These are phyloP conservation scores for Sinella curviseta DNA, from an alignment of 1,140 invertebrate genomes.

Conservation along the genomic window DNA sequence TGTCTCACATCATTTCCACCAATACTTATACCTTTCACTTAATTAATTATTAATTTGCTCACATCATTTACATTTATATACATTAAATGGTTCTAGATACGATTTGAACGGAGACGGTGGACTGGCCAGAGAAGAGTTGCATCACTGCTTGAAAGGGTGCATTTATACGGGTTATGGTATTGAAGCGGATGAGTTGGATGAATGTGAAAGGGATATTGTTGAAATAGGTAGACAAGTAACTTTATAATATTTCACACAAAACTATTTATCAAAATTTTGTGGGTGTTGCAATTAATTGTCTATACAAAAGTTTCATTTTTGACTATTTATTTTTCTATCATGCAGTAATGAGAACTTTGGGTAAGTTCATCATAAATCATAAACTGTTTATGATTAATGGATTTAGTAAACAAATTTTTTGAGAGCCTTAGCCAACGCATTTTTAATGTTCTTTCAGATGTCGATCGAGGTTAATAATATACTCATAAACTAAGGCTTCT, in stretches of 20 bases:
- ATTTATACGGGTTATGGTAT: slow-evolving; percentile 54
- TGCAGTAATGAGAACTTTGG: not conserved
- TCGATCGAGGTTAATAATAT: not conserved
- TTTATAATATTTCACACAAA: slow-evolving; percentile 71
- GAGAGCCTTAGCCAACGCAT: no score
- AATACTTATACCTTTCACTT: not conserved
- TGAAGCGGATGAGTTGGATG: slow-evolving; percentile 83
- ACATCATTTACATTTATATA: not conserved
- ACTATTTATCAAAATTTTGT: no score
- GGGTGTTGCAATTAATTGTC: no score
- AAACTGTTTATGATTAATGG: not conserved
- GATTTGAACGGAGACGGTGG: slow-evolving; percentile 47
- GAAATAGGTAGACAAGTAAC: slow-evolving; percentile 67
- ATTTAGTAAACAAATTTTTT: no score
- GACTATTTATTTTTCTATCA: no score
- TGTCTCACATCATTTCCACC: not conserved
- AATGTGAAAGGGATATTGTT: slow-evolving; percentile 82
- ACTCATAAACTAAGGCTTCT: no score
- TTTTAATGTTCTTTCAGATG: not conserved
- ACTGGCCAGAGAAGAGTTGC: slow-evolving; percentile 68
- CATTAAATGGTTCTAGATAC: slow-evolving; percentile 24
- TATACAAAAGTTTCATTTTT: no score
- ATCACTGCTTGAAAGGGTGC: slow-evolving; percentile 73
- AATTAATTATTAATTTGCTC: not conserved
- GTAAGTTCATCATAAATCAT: not conserved